phyloP scores from a whole-genome alignment of 2,113 vertebrate species.

The Rhipidura dahli region DNA sequence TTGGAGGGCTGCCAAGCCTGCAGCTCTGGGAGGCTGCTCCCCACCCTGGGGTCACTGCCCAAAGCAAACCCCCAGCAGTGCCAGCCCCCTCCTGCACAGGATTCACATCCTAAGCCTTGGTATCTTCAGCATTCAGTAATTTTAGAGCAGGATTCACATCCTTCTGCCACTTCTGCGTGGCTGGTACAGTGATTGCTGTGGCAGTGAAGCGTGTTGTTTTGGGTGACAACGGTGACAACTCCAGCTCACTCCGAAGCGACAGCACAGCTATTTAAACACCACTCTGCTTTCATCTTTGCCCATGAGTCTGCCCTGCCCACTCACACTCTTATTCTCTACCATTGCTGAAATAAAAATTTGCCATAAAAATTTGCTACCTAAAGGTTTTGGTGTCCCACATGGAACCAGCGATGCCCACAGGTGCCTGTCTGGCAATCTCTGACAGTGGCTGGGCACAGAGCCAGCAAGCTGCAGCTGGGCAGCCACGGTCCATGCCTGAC shows the following conservation, averaged over 20 bases:
- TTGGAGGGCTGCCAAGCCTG: neutral
- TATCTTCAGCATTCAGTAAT: neutral
- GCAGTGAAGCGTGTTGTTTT: neutral
- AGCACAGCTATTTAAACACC: neutral
- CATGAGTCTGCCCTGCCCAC: neutral
- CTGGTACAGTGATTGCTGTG: neutral
- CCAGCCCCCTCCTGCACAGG: neutral
- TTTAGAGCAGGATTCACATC: neutral
- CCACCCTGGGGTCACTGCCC: neutral
- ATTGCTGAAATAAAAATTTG: neutral
- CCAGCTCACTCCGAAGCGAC: neutral
- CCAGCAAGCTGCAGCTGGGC: accelerated
- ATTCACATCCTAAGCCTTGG: neutral
- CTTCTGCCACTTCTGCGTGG: neutral
- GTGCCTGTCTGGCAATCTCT: neutral
- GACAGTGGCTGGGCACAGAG: accelerated
- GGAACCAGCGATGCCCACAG: neutral
- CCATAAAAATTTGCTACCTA: neutral
- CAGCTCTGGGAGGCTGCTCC: neutral
- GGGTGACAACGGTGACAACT: neutral
- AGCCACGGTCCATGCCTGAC: accelerated
- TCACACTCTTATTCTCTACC: neutral
- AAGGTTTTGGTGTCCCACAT: accelerated
- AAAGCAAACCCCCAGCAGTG: neutral
- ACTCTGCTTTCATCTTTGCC: neutral